These are phyloP conservation scores for Epirrhoe alternata DNA, from an alignment of 2,888 invertebrate species.

Conservation along the genomic window DNA sequence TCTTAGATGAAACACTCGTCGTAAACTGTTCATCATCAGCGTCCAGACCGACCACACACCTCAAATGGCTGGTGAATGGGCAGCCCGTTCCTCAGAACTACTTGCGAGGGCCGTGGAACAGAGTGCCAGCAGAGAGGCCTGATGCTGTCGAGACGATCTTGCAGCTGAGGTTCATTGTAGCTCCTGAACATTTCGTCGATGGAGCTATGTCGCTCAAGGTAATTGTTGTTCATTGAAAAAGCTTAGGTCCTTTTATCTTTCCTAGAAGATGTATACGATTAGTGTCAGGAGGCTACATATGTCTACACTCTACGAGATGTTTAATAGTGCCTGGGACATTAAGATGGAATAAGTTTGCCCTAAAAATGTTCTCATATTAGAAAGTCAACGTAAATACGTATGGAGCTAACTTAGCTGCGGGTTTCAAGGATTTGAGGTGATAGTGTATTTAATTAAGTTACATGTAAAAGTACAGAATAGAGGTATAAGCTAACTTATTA, in stretches of 20 bases:
- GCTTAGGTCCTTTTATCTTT: too few relatives aligned
- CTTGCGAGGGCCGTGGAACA: conserved; percentile 80
- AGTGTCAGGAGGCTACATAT: too few relatives aligned
- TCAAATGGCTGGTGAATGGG: conserved; percentile 93
- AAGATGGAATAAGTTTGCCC: too few relatives aligned
- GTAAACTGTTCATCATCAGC: conserved; percentile 92
- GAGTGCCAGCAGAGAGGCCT: conserved; percentile 74
- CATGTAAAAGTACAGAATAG: too few relatives aligned
- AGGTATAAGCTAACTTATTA: background rate
- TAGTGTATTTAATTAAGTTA: too few relatives aligned
- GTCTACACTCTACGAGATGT: too few relatives aligned
- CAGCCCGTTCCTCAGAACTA: conserved; percentile 84
- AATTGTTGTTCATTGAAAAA: background rate
- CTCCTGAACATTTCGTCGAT: conserved; percentile 89
- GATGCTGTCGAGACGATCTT: conserved; percentile 89
- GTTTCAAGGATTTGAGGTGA: too few relatives aligned
- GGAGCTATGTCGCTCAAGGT: conserved; percentile 92
- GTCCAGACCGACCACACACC: conserved; percentile 91
- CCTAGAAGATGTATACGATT: too few relatives aligned
- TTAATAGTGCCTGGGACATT: too few relatives aligned
- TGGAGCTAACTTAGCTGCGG: too few relatives aligned
- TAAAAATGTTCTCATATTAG: too few relatives aligned
- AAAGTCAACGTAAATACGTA: too few relatives aligned
- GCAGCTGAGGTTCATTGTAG: conserved; percentile 90
- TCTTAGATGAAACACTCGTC: conserved; percentile 89